A percentile compares a stretch with the other conserved stretches of the same genome.
Evolutionary conservation across 2,113 vertebrate genomes (phyloP).

Genomic region (Rhegmatorhina hoffmannsi): DNA sequence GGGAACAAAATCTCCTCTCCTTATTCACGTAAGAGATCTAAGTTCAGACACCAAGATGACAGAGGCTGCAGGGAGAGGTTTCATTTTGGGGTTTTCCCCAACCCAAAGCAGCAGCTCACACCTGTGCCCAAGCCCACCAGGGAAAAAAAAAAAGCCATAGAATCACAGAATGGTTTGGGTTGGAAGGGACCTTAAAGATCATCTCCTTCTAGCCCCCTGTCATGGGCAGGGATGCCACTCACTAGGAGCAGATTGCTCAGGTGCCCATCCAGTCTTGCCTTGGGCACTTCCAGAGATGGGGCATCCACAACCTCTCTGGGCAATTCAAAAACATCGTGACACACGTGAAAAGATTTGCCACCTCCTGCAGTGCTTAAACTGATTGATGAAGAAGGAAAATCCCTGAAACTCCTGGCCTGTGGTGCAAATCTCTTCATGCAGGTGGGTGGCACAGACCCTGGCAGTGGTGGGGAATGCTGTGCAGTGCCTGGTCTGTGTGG

Average conservation of each 20-base stretch:
- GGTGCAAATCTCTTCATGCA: constrained; percentile 8
- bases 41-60: not conserved
- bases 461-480: fast-evolving
- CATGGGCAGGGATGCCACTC: not conserved
- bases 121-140: not conserved
- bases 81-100: not conserved
- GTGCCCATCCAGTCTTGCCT: not conserved
- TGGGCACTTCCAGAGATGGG: not conserved
- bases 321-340: not conserved
- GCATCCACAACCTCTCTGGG: not conserved
- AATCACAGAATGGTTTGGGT: not conserved
- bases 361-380: not conserved
- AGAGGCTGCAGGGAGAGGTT: not conserved
- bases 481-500: fast-evolving
- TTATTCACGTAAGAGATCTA: not conserved
- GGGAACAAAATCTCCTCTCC: not conserved
- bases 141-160: not conserved
- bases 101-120: not conserved
- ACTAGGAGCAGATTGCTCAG: not conserved
- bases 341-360: not conserved
- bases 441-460: not conserved
- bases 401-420: not conserved
- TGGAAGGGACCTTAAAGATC: not conserved
- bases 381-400: not conserved
- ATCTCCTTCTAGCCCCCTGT: not conserved